Conservation (phyloP, 2,113 vertebrate genomes). For the Mesitornis unicolor region DNA sequence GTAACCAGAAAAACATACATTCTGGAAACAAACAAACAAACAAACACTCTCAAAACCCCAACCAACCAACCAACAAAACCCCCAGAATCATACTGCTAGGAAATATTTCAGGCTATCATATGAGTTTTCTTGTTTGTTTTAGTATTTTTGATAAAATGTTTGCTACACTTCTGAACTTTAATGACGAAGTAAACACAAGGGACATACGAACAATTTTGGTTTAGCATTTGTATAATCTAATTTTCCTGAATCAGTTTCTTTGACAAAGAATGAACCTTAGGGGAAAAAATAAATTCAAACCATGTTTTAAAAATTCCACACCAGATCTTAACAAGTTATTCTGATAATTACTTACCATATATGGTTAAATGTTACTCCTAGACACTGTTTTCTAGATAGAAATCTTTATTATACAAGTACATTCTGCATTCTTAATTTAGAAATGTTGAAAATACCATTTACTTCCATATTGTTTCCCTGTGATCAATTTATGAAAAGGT, state of each 20-base stretch:
- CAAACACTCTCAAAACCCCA: too few species aligned
- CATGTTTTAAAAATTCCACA: not conserved
- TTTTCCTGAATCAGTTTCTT: not conserved
- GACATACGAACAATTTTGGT: too few species aligned
- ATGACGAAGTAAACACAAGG: not conserved
- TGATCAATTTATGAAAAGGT: not conserved
- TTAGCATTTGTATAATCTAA: not conserved
- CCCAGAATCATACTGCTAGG: not conserved
- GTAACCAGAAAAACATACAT: not conserved
- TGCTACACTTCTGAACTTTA: not conserved
- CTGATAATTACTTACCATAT: not conserved
- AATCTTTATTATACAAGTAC: not conserved
- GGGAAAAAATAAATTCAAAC: not conserved
- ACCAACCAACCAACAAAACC: too few species aligned
- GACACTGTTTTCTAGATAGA: not conserved
- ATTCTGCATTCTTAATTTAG: not conserved
- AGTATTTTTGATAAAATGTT: not conserved
- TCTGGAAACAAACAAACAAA: not conserved
- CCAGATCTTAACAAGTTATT: not conserved
- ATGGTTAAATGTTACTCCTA: not conserved
- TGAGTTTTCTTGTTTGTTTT: not conserved
- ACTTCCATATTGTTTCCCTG: not conserved
- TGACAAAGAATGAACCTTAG: not conserved
- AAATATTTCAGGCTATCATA: not conserved
- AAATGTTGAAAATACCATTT: not conserved